Evolutionary conservation across 2,113 vertebrate genomes (phyloP).

Genomic region (Pontoporia blainvillei): DNA sequence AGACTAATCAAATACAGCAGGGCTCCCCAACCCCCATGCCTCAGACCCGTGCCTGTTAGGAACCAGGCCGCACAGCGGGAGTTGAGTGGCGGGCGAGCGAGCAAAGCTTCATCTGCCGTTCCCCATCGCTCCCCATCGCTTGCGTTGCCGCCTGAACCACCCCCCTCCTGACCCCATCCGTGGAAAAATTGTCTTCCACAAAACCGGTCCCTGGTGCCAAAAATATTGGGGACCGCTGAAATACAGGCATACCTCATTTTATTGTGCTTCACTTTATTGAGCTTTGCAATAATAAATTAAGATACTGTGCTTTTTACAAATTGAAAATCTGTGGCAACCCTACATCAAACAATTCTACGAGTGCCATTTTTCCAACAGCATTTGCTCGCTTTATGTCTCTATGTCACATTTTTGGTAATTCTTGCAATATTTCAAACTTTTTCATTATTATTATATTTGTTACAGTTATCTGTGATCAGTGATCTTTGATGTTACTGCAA

Average conservation of each 20-base stretch:
- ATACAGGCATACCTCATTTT: neutral
- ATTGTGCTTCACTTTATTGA: neutral
- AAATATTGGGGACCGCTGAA: too few species aligned
- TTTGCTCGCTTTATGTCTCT: neutral
- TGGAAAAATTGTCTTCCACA: too few species aligned
- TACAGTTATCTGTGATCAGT: neutral
- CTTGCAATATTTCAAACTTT: neutral
- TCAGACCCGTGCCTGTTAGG: too few species aligned
- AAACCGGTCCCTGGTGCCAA: too few species aligned
- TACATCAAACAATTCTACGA: neutral
- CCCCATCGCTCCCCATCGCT: too few species aligned
- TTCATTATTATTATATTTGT: neutral
- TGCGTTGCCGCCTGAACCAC: too few species aligned
- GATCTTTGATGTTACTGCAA: neutral
- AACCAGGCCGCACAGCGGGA: too few species aligned
- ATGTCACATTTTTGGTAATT: neutral
- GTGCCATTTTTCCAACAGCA: too few species aligned
- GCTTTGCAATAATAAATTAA: neutral
- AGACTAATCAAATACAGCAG: neutral
- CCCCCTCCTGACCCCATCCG: too few species aligned
- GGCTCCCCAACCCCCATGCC: too few species aligned
- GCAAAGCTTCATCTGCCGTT: too few species aligned
- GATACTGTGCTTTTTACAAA: neutral
- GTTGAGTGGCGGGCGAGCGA: too few species aligned
- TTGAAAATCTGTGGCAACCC: neutral